Evolutionary conservation across 2,888 invertebrate genomes (phyloP).

Genomic region (Acanthosepion esculentum): DNA sequence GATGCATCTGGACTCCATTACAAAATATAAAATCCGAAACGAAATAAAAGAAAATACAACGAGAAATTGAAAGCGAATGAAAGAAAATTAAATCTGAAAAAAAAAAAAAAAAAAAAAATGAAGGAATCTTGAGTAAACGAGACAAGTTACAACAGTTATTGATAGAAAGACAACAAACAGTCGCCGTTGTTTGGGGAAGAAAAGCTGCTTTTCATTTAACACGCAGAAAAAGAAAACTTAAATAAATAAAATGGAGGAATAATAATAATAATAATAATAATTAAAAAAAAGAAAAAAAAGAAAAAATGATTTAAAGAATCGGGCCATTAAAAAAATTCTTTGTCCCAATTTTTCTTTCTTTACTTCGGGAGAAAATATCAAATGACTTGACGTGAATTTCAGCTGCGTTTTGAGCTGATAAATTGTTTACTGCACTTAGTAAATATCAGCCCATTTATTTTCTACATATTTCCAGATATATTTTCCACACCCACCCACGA

Average conservation of each 20-base stretch:
- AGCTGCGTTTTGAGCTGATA: neutral
- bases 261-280: too few species aligned
- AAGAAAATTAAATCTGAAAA: neutral
- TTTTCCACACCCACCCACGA: neutral
- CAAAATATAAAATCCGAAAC: conserved; percentile 21
- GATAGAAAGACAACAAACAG: neutral
- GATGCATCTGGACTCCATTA: neutral
- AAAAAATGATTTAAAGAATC: too few species aligned
- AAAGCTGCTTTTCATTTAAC: neutral
- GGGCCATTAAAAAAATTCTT: neutral
- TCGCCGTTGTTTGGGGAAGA: neutral
- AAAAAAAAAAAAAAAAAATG: neutral
- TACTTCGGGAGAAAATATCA: neutral
- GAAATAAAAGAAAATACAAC: neutral
- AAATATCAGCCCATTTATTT: neutral
- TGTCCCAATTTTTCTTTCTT: neutral
- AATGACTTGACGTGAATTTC: neutral
- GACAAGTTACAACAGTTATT: neutral
- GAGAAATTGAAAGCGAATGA: neutral
- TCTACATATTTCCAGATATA: neutral
- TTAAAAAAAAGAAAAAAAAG: too few species aligned
- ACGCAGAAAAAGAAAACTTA: neutral
- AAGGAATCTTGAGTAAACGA: neutral
- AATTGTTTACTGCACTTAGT: neutral
- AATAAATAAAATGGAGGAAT: too few species aligned